Conservation (phyloP, 2,113 vertebrate genomes). For the Scopus umbretta region DNA sequence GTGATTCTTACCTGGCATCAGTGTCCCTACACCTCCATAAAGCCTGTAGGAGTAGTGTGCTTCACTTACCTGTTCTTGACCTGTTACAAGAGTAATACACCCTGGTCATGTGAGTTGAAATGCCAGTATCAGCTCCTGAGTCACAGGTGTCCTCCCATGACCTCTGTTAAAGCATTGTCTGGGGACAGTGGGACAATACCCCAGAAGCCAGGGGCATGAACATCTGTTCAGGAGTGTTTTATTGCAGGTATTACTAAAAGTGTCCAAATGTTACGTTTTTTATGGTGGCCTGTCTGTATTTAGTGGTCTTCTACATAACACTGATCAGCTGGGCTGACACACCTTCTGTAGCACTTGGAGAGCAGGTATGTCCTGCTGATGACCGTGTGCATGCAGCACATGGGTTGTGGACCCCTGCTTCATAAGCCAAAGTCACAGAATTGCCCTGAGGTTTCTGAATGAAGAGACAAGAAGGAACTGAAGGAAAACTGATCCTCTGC, state of each 20-base stretch:
- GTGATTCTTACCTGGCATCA: background rate
- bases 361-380: background rate
- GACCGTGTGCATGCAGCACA: accelerated
- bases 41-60: background rate
- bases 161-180: background rate
- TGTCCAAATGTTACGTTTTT: background rate
- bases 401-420: background rate
- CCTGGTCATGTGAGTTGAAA: background rate
- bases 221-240: background rate
- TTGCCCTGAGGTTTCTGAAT: background rate
- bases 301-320: background rate
- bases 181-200: background rate
- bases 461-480: background rate
- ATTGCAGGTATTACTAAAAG: background rate
- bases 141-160: background rate
- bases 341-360: background rate
- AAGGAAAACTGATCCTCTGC: background rate
- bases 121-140: background rate
- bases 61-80: background rate
- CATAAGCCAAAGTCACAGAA: background rate
- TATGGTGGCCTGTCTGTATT: background rate
- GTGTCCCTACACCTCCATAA: background rate
- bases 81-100: background rate
- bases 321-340: background rate
- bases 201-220: background rate